phyloP scores from a whole-genome alignment of 2,888 invertebrate species.

The Myopa tessellatipennis region DNA sequence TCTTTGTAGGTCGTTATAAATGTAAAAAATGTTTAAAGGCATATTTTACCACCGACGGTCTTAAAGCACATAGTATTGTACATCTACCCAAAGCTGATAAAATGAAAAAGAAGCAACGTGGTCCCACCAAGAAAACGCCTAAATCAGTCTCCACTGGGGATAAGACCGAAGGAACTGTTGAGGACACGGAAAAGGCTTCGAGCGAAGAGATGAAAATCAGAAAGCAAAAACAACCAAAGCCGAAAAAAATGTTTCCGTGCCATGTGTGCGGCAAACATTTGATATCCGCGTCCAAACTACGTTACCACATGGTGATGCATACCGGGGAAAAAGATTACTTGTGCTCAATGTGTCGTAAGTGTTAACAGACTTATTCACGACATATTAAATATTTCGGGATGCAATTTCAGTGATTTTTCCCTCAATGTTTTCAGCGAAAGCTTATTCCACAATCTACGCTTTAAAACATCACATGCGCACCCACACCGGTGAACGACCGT shows the following conservation, averaged over 20 bases:
- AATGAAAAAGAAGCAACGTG: constrained; percentile 48
- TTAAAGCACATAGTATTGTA: constrained; percentile 53
- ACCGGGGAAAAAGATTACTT: constrained; percentile 58
- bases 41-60: constrained; percentile 55
- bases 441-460: constrained; percentile 58
- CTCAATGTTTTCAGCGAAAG: constrained; percentile 52
- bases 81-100: constrained; percentile 49
- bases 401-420: too few relatives aligned
- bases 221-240: constrained; percentile 50
- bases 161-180: neutral
- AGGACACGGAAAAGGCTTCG: neutral
- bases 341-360: constrained; percentile 59
- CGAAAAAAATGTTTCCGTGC: constrained; percentile 55
- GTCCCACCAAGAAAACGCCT: constrained; percentile 42
- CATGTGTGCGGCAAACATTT: constrained; percentile 54
- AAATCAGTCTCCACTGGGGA: too few relatives aligned
- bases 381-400: neutral
- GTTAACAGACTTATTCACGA: neutral
- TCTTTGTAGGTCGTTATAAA: constrained; percentile 51
- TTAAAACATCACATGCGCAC: constrained; percentile 58
- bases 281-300: constrained; percentile 55
- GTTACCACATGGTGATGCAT: constrained; percentile 58
- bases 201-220: constrained; percentile 39
- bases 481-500: constrained; percentile 60
- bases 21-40: constrained; percentile 55